Base-by-base conservation (phyloP, 2,113 vertebrate species). In the Lucifuga dentata region DNA sequence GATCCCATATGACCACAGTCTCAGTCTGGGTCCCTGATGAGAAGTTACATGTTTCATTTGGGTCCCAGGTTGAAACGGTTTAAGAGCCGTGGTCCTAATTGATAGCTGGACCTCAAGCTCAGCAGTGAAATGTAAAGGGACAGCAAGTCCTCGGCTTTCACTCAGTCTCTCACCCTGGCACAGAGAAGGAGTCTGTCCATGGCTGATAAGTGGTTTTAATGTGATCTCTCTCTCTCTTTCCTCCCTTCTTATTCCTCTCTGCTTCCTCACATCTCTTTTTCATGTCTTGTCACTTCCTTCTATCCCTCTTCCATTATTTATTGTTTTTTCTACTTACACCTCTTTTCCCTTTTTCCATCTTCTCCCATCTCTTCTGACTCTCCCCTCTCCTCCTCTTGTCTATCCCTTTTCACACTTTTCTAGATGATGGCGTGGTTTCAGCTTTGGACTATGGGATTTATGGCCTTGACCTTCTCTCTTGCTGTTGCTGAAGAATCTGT, bases 161-260 rank as follows among this genome's bases (percentile, higher is more conserved):
- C 62, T 75, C 74, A 78, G 76, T 79, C 77, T 39, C 41, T 83
- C 85, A 62, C 60, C 76, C 76, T 64, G 77, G 83, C 85, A 77
- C 83, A 66, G 63, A n/a, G 41, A 83, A 46, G 69, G 21, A 21
- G 79, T 81, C 86, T 91, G 89, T 80, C 78, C 71, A 11, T 16
- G 12, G 75, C 86, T 91, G 88, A 91, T 89, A 90, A 91, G 76
- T 86, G 88, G 88, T 74, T 86, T 87, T 88, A 88, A 87, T 86
- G 76, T 84, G 83, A 85, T 81, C 83, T 73, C 62, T 64, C 74
- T 68, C 66, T 49, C 64, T 75, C 45, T 50, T 41, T 55, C 59
- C 65, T 45, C 29, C 51, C 40, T 58, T 40, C 19, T 44, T 68
- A 26, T 68, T 50, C 40, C 50, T 52, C 43, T 39, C 58, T 66